Base-by-base conservation (phyloP, 64 coral and sea anemone species). In the Astreopora myriophthalma region DNA sequence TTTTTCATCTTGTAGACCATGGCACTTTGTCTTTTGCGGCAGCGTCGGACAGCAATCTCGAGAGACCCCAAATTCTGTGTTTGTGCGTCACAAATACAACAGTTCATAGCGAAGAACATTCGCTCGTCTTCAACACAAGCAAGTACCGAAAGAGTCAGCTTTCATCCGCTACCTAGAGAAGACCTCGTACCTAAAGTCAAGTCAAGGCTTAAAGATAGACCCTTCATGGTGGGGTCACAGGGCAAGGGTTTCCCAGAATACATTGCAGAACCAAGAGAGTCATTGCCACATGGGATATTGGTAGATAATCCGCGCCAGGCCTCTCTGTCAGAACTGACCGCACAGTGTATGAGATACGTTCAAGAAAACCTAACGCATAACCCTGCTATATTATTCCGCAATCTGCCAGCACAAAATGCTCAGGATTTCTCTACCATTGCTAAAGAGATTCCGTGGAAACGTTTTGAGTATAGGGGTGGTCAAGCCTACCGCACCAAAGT, bases 351-450 rank as follows among this genome's bases (percentile, higher is more conserved):
- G 57, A 14, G 46, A 27, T 61, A 67, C 16, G 38, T 90, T 5
- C 61, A 90, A 2, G 61, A 90, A 17, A 64, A 90, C 37, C 34
- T 80, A 5, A 13, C 55, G 22, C 36, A 48, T 13, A 32, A 26
- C 9, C 49, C 30, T 30, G 74, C 88, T 13, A 80, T 90, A 48
- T 29, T 90, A 20, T 90, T 90, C 52, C 88, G 88, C 6, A 51
- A 48, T 52, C 74, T 90, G 11, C 73, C 88, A 28, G 60, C 78
- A 25, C 13, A 72, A 12, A 82, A 24, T 19, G 75, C 66, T 19
- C 39, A 90, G 23, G 88, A 81, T 17, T 81, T 80, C 32, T 76
- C 75, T 1, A 61, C 42, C 44, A 69, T 90, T 57, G 42, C 75
- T 10, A 13, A 63, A 6, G 38, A 11, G 3, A 49, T 90, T n/a